phyloP scores from a whole-genome alignment of 2,888 invertebrate genomes.

The Ichneumoninae sp. region DNA sequence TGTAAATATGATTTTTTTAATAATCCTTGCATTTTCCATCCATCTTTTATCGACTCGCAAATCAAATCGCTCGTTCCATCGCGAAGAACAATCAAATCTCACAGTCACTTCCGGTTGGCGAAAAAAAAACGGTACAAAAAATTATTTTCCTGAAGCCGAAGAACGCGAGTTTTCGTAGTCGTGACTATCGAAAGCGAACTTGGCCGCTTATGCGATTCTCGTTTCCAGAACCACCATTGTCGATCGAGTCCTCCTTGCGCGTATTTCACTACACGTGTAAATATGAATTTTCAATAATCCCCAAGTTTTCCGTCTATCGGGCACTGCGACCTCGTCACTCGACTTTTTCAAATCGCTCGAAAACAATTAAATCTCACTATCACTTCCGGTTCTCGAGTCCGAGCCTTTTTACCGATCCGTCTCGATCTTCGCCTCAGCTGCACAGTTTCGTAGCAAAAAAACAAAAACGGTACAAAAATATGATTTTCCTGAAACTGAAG shows the following conservation, averaged over 20 bases:
- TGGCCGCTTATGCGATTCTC: constrained; percentile 14
- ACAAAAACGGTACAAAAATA: too few species aligned
- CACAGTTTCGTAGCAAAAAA: not conserved
- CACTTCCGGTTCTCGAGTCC: not conserved
- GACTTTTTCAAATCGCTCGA: not conserved
- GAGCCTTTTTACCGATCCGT: too few species aligned
- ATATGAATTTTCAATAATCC: not conserved
- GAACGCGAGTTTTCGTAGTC: too few species aligned
- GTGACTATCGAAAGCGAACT: not conserved
- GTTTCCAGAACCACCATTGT: not conserved
- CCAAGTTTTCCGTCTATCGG: too few species aligned
- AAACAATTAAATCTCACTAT: not conserved
- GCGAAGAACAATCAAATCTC: not conserved
- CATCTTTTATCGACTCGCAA: too few species aligned
- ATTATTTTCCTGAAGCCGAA: not conserved
- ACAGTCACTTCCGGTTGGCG: not conserved
- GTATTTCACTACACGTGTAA: not conserved
- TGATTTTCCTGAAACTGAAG: not conserved
- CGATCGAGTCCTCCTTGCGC: not conserved
- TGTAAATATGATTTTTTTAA: not conserved
- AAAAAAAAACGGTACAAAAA: not conserved
- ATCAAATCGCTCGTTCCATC: too few species aligned
- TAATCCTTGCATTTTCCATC: not conserved
- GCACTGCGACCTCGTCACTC: too few species aligned
- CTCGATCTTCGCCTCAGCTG: too few species aligned